Base-by-base conservation (phyloP, 2,797 vertebrate genomes). In the Crenichthys baileyi region DNA sequence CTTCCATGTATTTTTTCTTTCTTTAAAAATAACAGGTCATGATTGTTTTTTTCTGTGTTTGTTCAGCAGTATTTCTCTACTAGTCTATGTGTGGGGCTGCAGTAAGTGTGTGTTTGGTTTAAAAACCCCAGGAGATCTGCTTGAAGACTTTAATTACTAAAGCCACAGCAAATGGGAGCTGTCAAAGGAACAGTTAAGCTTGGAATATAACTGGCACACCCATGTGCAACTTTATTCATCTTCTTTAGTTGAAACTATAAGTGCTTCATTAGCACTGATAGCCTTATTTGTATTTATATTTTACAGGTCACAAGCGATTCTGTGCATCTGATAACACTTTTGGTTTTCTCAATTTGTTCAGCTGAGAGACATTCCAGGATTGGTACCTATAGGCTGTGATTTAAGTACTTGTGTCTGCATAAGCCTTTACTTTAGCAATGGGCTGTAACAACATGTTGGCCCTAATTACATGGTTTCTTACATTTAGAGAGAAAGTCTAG, bases 371-470 rank as follows among this genome's bases (percentile, higher is more conserved):
- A 89, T 91, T 91, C 87, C 87, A 51, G 71, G 41, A 82, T 70
- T 82, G 76, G 46, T 74, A 84, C 85, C 83, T 89, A 81, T 68
- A 74, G 85, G 74, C 86, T 86, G 83, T 78, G 84, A 88, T 90
- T 90, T 91, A 80, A 70, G 72, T 70, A 39, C 9, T 50, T 74
- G 68, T 76, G 86, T 82, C 78, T 72, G 56, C 73, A 36, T 48
- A 20, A 79, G 73, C 73, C 68, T 78, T 76, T 85, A 83, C 81
- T 81, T 90, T 76, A 78, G 77, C 88, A 83, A 88, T 91, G 72
- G 82, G 79, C 90, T 90, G 88, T 92, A 87, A 92, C 92, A 94
- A 92, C 92, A 92, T 84, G 87, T 89, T 91, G 79, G 56, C 11
- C 50, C 72, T 92, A 93, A 93, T 95, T 89, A 91, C 85, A 93